Evolutionary conservation across 2,113 vertebrate genomes (phyloP).

Genomic region (Shinisaurus crocodilurus): DNA sequence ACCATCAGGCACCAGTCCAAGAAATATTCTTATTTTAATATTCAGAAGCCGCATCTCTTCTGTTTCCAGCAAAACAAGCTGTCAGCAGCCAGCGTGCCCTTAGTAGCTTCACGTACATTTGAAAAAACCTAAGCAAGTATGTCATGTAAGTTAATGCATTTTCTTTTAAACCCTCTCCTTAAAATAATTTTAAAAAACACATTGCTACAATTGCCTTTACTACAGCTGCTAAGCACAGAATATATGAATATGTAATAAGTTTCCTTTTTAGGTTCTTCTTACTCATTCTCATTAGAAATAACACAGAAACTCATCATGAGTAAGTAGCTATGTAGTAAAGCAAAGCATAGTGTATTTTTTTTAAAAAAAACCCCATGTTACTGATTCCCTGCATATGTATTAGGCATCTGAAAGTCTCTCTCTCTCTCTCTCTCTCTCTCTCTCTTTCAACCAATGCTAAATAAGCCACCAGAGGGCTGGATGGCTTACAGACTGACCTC

Average conservation of each 20-base stretch:
- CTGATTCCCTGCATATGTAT: not conserved
- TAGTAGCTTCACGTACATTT: not conserved
- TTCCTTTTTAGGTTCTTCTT: not conserved
- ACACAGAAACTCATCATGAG: not conserved
- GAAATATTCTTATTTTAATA: constrained; percentile 41
- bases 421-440: fast-evolving
- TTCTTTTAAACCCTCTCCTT: not conserved
- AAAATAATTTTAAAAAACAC: not conserved
- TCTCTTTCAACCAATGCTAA: not conserved
- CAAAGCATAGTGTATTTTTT: not conserved
- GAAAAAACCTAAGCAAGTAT: constrained; percentile 25
- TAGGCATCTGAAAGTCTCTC: not conserved
- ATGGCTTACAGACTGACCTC: not conserved
- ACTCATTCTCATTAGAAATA: not conserved
- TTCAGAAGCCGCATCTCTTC: constrained; percentile 5
- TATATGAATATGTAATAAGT: not conserved
- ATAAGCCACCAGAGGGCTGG: not conserved
- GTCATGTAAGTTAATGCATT: not conserved
- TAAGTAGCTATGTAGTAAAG: not conserved
- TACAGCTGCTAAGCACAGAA: not conserved
- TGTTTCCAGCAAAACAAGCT: constrained; percentile 3
- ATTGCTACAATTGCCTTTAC: constrained; percentile 14
- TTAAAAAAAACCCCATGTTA: not conserved
- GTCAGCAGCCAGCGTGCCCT: constrained; percentile 21
- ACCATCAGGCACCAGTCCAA: not conserved